A percentile compares a stretch with the other conserved stretches of the same genome.
Evolutionary conservation across 2,888 invertebrate species (phyloP).

Genomic region (Acleris cristana): DNA sequence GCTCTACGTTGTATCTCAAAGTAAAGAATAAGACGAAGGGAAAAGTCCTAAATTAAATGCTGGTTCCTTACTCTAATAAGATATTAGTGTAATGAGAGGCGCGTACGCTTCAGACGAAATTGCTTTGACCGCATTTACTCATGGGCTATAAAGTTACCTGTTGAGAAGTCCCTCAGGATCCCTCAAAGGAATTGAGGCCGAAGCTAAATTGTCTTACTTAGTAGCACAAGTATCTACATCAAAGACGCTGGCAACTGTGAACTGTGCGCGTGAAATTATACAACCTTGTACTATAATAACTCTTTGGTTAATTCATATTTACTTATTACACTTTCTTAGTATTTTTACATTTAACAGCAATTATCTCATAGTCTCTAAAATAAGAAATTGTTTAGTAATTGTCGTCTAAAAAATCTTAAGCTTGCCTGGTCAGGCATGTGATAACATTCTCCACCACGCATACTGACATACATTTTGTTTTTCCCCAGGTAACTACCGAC

Average conservation of each 20-base stretch:
- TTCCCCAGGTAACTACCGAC: conserved; percentile 29
- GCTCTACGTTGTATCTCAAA: neutral
- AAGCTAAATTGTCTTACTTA: conserved; percentile 68
- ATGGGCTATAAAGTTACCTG: conserved; percentile 72
- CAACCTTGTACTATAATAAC: no score
- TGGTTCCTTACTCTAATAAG: conserved; percentile 51
- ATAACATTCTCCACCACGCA: conserved; percentile 43
- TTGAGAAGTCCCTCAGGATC: conserved; percentile 61
- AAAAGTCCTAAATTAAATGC: conserved; percentile 45
- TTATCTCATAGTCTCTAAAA: no score
- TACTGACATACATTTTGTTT: conserved; percentile 42
- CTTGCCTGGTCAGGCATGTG: conserved; percentile 10
- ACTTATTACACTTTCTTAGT: neutral
- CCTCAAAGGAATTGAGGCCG: conserved; percentile 66
- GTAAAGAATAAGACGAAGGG: neutral
- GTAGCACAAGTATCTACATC: conserved; percentile 56
- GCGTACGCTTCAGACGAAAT: conserved; percentile 59
- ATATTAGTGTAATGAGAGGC: conserved; percentile 59
- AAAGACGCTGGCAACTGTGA: conserved; percentile 49
- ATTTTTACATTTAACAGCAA: neutral
- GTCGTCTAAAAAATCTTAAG: no score
- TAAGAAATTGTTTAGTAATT: no score
- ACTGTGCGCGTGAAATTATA: conserved; percentile 26
- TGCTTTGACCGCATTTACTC: conserved; percentile 74
- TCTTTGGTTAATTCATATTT: neutral